Conservation (phyloP, 2,888 invertebrate species). For the Nematopogon swammerdamellus region DNA sequence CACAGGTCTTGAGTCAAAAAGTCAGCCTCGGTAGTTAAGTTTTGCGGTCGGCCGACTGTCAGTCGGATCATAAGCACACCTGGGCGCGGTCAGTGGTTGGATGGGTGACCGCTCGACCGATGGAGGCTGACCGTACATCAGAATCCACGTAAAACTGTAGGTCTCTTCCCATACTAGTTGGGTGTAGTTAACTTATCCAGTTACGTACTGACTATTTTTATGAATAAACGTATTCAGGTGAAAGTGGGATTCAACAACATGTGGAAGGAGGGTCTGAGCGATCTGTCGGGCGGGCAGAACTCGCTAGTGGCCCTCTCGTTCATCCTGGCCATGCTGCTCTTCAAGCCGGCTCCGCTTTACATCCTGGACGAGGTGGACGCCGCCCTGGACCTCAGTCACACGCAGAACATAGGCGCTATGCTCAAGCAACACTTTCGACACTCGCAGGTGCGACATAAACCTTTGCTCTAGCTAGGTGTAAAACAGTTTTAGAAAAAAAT, state of each 20-base stretch:
- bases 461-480: conserved; percentile 19
- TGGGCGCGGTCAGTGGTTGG: too few species aligned
- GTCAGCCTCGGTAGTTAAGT: too few species aligned
- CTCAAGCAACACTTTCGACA: conserved; percentile 84
- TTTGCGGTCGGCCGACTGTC: too few species aligned
- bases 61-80: too few species aligned
- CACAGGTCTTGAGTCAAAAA: too few species aligned
- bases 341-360: conserved; percentile 97
- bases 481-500: not conserved
- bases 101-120: too few species aligned
- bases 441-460: conserved; percentile 78
- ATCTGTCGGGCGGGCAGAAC: conserved; percentile 95
- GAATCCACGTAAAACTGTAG: too few species aligned
- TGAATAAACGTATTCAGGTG: conserved; percentile 29
- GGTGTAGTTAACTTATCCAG: too few species aligned
- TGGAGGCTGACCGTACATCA: too few species aligned
- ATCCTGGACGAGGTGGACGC: conserved; percentile 99
- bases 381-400: conserved; percentile 95
- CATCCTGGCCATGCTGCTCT: conserved; percentile 93
- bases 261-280: conserved; percentile 95
- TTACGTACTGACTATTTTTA: too few species aligned
- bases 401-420: conserved; percentile 98
- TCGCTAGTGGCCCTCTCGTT: conserved; percentile 95
- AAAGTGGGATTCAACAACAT: conserved; percentile 88
- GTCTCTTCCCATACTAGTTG: too few species aligned